These are phyloP conservation scores for Prionace glauca DNA, from an alignment of 2,797 vertebrate genomes.

Conservation along the genomic window DNA sequence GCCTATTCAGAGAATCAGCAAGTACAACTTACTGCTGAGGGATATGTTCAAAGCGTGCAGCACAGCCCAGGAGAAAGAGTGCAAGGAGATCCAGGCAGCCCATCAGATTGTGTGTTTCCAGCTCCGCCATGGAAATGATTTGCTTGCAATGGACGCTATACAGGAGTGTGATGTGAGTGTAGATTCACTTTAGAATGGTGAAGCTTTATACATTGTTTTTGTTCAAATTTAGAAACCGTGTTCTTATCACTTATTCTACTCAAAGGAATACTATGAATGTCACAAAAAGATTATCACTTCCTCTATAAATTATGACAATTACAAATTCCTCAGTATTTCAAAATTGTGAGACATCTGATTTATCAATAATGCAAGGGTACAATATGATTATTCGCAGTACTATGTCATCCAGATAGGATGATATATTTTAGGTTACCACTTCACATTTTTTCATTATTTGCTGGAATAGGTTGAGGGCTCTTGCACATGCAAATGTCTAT, in stretches of 20 bases:
- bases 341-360: not conserved
- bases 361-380: not conserved
- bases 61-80: constrained; percentile 48
- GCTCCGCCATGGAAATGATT: constrained; percentile 69
- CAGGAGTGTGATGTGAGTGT: constrained; percentile 67
- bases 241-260: not conserved
- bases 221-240: not conserved
- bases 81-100: constrained; percentile 60
- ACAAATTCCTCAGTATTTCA: not conserved
- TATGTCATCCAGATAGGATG: not conserved
- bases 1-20: constrained; percentile 74
- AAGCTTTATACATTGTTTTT: not conserved
- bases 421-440: not conserved
- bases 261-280: not conserved
- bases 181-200: not conserved
- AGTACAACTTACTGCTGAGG: constrained; percentile 70
- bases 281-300: not conserved
- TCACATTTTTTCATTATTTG: not conserved
- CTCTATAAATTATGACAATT: not conserved
- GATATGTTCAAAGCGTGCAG: constrained; percentile 64
- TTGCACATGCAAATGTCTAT: not conserved
- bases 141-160: constrained; percentile 74
- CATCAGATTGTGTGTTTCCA: constrained; percentile 68
- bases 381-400: not conserved
- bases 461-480: not conserved